These are phyloP conservation scores for Idris sp. DNA, from an alignment of 1,140 invertebrate genomes.

Conservation along the genomic window DNA sequence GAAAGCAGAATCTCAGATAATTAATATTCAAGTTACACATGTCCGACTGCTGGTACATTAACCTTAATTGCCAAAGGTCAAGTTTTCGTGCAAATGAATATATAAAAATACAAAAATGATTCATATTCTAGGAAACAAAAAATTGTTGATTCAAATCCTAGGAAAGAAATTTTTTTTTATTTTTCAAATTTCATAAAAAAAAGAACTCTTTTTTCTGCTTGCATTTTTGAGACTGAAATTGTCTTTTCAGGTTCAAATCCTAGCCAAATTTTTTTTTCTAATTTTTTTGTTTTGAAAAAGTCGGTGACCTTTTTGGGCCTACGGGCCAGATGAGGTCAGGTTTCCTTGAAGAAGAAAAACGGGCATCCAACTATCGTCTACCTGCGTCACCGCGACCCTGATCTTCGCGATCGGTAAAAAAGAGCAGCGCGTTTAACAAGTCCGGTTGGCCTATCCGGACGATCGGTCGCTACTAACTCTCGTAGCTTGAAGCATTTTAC, in stretches of 20 bases:
- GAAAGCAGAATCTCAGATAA: conserved; percentile 17
- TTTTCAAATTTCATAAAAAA: too few relatives aligned
- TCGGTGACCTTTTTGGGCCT: conserved; percentile 60
- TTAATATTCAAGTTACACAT: conserved; percentile 53
- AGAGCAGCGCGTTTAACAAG: conserved; percentile 58
- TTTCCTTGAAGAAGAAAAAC: conserved; percentile 63
- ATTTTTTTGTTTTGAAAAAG: too few relatives aligned
- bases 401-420: conserved; percentile 61
- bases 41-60: conserved; percentile 49
- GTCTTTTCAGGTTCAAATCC: too few relatives aligned
- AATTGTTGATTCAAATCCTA: too few relatives aligned
- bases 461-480: conserved; percentile 60
- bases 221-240: too few relatives aligned
- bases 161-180: too few relatives aligned
- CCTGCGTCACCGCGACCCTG: conserved; percentile 56
- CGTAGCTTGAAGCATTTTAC: conserved; percentile 58
- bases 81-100: conserved; percentile 40
- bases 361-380: conserved; percentile 37
- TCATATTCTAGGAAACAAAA: too few relatives aligned
- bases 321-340: conserved; percentile 57
- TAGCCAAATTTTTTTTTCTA: too few relatives aligned
- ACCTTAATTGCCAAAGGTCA: conserved; percentile 58
- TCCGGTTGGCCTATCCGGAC: conserved; percentile 57
- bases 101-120: too few relatives aligned
- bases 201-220: too few relatives aligned